Conservation (phyloP, 2,113 vertebrate species). For the Gadus chalcogrammus region DNA sequence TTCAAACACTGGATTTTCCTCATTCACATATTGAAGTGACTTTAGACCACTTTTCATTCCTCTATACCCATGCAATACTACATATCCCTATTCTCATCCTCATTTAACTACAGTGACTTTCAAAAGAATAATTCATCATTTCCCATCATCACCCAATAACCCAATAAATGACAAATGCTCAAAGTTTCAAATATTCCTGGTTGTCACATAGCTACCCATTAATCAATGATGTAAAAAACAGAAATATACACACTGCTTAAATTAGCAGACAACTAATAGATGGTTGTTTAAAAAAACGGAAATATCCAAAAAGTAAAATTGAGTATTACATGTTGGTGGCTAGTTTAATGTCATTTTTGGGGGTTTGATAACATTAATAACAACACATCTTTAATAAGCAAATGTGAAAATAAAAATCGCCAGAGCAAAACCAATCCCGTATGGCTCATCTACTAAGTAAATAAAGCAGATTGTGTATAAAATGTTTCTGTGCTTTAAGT, state of each 20-base stretch:
- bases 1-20: conserved; percentile 27
- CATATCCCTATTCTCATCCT: background rate
- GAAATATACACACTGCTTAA: too few relatives aligned
- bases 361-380: background rate
- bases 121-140: too few relatives aligned
- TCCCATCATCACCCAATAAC: too few relatives aligned
- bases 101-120: too few relatives aligned
- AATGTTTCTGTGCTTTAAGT: conserved; percentile 39
- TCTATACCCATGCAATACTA: background rate
- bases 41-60: conserved; percentile 13
- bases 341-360: background rate
- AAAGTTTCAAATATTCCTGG: too few relatives aligned
- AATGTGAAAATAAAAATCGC: conserved; percentile 10
- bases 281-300: too few relatives aligned
- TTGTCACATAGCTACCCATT: too few relatives aligned
- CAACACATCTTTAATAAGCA: conserved; percentile 13
- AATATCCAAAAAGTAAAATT: too few relatives aligned
- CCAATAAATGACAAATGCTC: too few relatives aligned
- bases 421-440: background rate
- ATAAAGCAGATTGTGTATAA: background rate
- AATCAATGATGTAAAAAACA: too few relatives aligned
- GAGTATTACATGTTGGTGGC: too few relatives aligned
- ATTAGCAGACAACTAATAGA: too few relatives aligned
- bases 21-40: conserved; percentile 15
- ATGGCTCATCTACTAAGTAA: conserved; percentile 22